Conservation (phyloP, 2,113 vertebrate species). For the Macrotus californicus region DNA sequence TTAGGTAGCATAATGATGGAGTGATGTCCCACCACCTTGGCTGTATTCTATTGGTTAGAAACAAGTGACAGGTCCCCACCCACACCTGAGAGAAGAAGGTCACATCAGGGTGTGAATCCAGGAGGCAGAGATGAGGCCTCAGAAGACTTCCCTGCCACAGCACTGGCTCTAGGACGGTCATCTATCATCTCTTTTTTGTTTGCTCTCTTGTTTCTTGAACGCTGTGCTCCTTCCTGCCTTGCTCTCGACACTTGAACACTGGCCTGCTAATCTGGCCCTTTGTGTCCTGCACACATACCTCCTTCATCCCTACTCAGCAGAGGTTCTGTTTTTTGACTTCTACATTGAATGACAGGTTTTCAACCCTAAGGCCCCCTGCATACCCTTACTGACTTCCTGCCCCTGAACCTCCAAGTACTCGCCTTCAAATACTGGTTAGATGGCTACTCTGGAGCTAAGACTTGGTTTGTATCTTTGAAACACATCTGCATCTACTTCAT, state of each 20-base stretch:
- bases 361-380: background rate
- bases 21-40: background rate
- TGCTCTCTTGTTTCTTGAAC: background rate
- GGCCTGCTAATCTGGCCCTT: background rate
- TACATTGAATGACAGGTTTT: background rate
- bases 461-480: background rate
- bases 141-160: background rate
- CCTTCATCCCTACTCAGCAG: background rate
- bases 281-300: background rate
- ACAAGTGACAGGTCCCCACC: background rate
- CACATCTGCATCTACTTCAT: background rate
- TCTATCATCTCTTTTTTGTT: background rate
- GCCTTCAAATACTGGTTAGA: background rate
- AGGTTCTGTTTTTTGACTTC: background rate
- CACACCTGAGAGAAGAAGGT: background rate
- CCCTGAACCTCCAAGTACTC: background rate
- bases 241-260: background rate
- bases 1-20: background rate
- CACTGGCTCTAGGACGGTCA: background rate
- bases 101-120: background rate
- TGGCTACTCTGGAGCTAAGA: background rate
- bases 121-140: background rate
- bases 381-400: background rate
- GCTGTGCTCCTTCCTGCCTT: too few relatives aligned
- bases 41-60: background rate